Evolutionary conservation across 2,797 vertebrate species (phyloP).

Genomic region (Simalia tracyae): DNA sequence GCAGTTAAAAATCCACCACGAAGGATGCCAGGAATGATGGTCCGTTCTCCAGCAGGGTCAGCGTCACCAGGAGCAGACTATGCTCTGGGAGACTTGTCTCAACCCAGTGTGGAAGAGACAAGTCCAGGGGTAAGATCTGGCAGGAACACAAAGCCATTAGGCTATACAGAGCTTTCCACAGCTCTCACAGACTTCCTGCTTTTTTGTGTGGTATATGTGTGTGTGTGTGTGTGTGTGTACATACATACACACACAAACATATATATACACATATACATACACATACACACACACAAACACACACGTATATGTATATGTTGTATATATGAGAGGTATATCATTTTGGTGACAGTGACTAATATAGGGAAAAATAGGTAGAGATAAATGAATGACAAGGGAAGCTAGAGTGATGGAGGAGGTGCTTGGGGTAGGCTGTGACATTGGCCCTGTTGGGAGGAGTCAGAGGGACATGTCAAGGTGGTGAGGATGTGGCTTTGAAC

Average conservation of each 20-base stretch:
- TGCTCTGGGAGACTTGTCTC: constrained; percentile 80
- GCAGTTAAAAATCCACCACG: constrained; percentile 88
- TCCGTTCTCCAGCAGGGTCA: constrained; percentile 83
- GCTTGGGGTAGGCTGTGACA: constrained; percentile 66
- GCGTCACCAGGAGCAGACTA: constrained; percentile 86
- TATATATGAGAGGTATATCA: constrained; percentile 9
- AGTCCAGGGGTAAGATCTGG: constrained; percentile 69
- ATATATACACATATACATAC: too few species aligned
- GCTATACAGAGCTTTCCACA: constrained; percentile 23
- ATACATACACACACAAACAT: too few species aligned
- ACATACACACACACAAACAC: too few species aligned
- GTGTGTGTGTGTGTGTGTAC: too few species aligned
- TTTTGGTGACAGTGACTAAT: constrained; percentile 33
- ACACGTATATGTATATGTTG: not conserved
- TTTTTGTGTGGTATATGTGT: not conserved
- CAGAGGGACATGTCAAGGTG: constrained; percentile 64
- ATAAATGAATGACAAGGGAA: constrained; percentile 43
- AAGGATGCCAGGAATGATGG: constrained; percentile 79
- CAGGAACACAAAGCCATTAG: constrained; percentile 33
- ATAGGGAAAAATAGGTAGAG: constrained; percentile 41
- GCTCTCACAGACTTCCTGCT: constrained; percentile 13
- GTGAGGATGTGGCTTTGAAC: constrained; percentile 69
- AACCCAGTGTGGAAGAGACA: constrained; percentile 79
- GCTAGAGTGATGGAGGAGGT: constrained; percentile 66
- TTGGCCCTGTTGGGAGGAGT: constrained; percentile 67